These are phyloP conservation scores for Zaprionus vittiger DNA, from an alignment of 1,140 invertebrate species.

Conservation along the genomic window DNA sequence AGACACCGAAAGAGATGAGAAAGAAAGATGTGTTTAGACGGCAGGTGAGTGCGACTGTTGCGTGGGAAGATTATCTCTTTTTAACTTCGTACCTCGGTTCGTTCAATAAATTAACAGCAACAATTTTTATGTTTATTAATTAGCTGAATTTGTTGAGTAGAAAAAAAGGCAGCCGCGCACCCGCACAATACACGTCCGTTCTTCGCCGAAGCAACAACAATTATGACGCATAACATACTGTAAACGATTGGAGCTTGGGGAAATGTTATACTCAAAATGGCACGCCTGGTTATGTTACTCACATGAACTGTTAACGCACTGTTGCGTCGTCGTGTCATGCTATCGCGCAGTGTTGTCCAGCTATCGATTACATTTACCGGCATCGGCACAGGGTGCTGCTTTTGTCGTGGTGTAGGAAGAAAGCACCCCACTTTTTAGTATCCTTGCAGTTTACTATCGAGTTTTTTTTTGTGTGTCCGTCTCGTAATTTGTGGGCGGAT, in stretches of 20 bases:
- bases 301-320: slow-evolving; percentile 13
- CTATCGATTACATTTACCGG: slow-evolving; percentile 53
- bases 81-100: neutral
- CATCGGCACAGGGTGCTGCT: slow-evolving; percentile 42
- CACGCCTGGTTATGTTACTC: neutral
- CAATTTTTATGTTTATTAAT: slow-evolving; percentile 29
- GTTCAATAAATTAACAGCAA: slow-evolving; percentile 18
- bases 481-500: slow-evolving; percentile 42
- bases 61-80: slow-evolving; percentile 2
- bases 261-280: slow-evolving; percentile 27
- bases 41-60: slow-evolving; percentile 21
- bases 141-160: slow-evolving; percentile 21
- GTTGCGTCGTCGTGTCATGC: neutral
- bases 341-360: neutral
- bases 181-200: slow-evolving; percentile 48
- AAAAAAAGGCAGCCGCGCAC: slow-evolving; percentile 45
- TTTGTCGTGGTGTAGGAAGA: neutral
- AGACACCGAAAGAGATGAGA: neutral
- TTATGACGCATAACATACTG: slow-evolving; percentile 39
- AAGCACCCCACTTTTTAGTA: slow-evolving; percentile 52
- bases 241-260: slow-evolving; percentile 25
- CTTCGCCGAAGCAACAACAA: slow-evolving; percentile 43
- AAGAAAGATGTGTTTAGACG: neutral
- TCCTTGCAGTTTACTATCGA: slow-evolving; percentile 70
- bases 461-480: slow-evolving; percentile 56